These are phyloP conservation scores for Drosophila azteca DNA, from an alignment of 1,140 invertebrate species.

Conservation along the genomic window DNA sequence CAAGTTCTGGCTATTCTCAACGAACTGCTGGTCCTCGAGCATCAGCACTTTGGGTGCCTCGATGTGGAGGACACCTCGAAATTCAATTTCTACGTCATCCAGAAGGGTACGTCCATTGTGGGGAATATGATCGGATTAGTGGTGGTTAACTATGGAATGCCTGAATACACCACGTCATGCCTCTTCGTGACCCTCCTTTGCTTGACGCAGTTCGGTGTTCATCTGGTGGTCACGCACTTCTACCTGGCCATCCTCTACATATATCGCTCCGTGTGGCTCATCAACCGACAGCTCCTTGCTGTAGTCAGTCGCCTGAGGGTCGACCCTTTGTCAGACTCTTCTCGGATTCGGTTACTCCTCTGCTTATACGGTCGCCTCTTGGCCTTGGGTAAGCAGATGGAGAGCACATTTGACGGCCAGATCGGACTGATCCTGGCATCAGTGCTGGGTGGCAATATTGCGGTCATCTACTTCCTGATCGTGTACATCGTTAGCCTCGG, in stretches of 20 bases:
- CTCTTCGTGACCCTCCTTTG: background rate
- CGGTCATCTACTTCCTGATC: constrained; percentile 37
- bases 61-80: background rate
- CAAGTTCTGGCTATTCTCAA: constrained; percentile 22
- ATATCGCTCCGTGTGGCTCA: constrained; percentile 48
- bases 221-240: constrained; percentile 33
- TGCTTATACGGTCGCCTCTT: constrained; percentile 37
- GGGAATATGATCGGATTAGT: background rate
- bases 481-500: constrained; percentile 28
- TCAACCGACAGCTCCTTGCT: constrained; percentile 37
- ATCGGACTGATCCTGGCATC: constrained; percentile 7
- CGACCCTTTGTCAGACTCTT: background rate
- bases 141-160: constrained; percentile 3
- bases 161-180: background rate
- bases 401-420: constrained; percentile 30
- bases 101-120: background rate
- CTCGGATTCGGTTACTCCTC: background rate
- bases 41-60: background rate
- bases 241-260: constrained; percentile 29
- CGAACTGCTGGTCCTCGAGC: constrained; percentile 21
- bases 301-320: background rate
- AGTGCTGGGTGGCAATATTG: constrained; percentile 37
- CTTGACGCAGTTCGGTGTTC: background rate
- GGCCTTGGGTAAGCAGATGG: constrained; percentile 13
- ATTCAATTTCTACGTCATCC: constrained; percentile 11